Evolutionary conservation across 2,797 vertebrate genomes (phyloP).

Genomic region (Spatula versicolor): DNA sequence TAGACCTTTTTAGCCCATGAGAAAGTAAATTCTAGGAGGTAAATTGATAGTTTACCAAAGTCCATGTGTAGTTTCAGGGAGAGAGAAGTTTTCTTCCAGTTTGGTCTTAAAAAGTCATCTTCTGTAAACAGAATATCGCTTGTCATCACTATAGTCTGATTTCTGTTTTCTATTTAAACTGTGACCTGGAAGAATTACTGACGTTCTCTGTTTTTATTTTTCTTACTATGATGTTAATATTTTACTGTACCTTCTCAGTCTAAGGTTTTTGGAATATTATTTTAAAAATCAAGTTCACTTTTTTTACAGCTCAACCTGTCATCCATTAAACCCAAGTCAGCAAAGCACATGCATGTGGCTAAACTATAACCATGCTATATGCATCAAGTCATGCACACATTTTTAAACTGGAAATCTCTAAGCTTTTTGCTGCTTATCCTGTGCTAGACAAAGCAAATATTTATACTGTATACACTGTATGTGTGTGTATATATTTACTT

Average conservation of each 20-base stretch:
- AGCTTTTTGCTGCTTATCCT: not conserved
- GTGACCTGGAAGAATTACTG: not conserved
- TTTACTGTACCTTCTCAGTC: not conserved
- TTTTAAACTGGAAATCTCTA: not conserved
- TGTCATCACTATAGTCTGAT: not conserved
- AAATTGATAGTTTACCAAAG: not conserved
- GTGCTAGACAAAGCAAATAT: not conserved
- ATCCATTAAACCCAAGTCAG: not conserved
- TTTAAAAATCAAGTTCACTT: slow-evolving; percentile 3
- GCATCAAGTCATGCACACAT: not conserved
- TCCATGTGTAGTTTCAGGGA: not conserved
- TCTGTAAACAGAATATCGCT: not conserved
- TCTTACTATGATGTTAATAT: not conserved
- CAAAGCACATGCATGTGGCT: not conserved
- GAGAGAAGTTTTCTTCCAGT: not conserved
- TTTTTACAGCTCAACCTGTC: not conserved
- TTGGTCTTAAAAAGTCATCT: not conserved
- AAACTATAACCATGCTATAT: not conserved
- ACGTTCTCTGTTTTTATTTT: not conserved
- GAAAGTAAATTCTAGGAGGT: slow-evolving; percentile 23
- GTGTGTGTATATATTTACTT: not conserved
- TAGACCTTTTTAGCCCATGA: slow-evolving; percentile 1
- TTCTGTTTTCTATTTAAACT: slow-evolving; percentile 37
- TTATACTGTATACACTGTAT: not conserved
- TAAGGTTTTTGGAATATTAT: not conserved